Percentiles rank a stretch among this genome's conserved stretches.
phyloP scores from a whole-genome alignment of 2,888 invertebrate species.

The Drepana falcataria region DNA sequence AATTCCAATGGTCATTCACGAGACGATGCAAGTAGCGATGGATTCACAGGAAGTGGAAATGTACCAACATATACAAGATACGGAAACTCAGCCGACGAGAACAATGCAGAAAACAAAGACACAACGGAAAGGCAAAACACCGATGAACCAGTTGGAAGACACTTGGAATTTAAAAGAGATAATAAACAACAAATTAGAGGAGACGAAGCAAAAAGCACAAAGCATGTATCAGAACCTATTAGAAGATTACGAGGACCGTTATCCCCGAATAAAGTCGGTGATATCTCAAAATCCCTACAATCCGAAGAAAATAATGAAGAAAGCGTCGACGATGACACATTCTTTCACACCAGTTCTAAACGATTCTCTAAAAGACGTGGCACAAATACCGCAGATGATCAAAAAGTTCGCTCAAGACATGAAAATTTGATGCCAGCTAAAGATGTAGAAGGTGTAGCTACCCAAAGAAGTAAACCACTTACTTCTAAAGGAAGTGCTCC shows the following conservation, averaged over 20 bases:
- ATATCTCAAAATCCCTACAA: slow-evolving; percentile 43
- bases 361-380: slow-evolving; percentile 60
- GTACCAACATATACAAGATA: slow-evolving; percentile 28
- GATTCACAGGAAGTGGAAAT: slow-evolving; percentile 42
- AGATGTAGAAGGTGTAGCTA: slow-evolving; percentile 18
- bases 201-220: slow-evolving; percentile 60
- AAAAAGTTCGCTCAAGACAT: slow-evolving; percentile 60
- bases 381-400: slow-evolving; percentile 59
- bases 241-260: slow-evolving; percentile 55
- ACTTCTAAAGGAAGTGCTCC: slow-evolving; percentile 31
- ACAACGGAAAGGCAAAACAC: slow-evolving; percentile 29
- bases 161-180: slow-evolving; percentile 41
- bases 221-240: slow-evolving; percentile 56
- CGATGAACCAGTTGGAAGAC: slow-evolving; percentile 35
- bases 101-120: slow-evolving; percentile 15
- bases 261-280: slow-evolving; percentile 38
- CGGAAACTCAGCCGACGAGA: slow-evolving; percentile 24
- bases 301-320: slow-evolving; percentile 50
- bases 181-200: slow-evolving; percentile 50
- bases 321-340: slow-evolving; percentile 48
- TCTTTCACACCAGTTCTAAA: slow-evolving; percentile 58
- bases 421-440: slow-evolving; percentile 42
- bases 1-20: slow-evolving; percentile 62
- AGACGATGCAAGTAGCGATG: slow-evolving; percentile 60
- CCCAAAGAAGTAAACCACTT: slow-evolving; percentile 15